Evolutionary conservation across 2,888 invertebrate genomes (phyloP).

Genomic region (Ectropis crepuscularia): DNA sequence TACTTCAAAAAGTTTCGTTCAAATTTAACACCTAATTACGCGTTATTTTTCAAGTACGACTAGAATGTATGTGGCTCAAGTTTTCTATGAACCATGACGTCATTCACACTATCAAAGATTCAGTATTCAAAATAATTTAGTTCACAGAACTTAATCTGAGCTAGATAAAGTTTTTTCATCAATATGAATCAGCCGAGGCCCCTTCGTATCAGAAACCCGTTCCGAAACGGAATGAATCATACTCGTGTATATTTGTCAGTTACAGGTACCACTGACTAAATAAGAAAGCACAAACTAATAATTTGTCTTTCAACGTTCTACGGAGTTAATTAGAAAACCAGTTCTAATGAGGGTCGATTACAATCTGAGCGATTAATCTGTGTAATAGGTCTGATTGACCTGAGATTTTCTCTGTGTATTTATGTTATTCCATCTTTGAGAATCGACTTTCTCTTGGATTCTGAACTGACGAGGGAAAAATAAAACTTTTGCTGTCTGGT

Average conservation of each 20-base stretch:
- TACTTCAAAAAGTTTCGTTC: too few relatives aligned
- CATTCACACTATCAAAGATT: background rate
- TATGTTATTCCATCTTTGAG: background rate
- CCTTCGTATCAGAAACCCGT: conserved; percentile 65
- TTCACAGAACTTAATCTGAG: conserved; percentile 21
- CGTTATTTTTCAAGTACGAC: too few relatives aligned
- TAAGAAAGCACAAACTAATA: conserved; percentile 32
- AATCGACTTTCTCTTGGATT: background rate
- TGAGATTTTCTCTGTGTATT: background rate
- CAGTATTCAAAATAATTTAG: conserved; percentile 14
- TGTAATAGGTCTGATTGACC: conserved; percentile 1
- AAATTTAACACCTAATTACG: too few relatives aligned
- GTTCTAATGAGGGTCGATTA: conserved; percentile 30
- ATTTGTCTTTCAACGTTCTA: conserved; percentile 28
- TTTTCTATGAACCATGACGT: conserved; percentile 4
- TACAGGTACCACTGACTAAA: conserved; percentile 49
- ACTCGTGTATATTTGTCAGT: conserved; percentile 46
- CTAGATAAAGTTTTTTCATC: conserved; percentile 24
- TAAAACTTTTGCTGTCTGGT: too few relatives aligned
- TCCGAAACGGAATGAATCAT: conserved; percentile 42
- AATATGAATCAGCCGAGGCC: conserved; percentile 49
- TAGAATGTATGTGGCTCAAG: background rate
- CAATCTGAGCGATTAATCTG: conserved; percentile 42
- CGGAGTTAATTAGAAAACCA: conserved; percentile 32
- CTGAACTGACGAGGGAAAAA: background rate